Base-by-base conservation (phyloP, 2,888 invertebrate species). In the Ophion costatus region DNA sequence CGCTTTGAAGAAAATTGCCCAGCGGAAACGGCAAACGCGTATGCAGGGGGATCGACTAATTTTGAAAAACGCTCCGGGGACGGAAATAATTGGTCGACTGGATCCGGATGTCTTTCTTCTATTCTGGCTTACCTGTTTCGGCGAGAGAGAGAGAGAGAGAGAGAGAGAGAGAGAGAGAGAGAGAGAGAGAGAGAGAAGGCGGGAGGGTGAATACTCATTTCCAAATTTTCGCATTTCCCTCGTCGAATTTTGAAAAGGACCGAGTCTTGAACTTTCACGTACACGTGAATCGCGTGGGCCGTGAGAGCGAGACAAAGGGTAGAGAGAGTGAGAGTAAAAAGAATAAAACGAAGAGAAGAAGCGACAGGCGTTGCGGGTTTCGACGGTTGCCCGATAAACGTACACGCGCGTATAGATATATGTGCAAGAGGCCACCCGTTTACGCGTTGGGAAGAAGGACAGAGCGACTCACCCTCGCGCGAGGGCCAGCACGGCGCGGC, bases 301-400 rank as follows among this genome's bases (percentile, higher is more conserved):
- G 29, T 29, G 38, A 38, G 38, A 38, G 38, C 6, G 38, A 38
- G 38, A 38, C 7, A 38, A 9, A 38, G 38, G 9, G 9, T 7
- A 38, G 5, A 38, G 38, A 38, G 17, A 51, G 5, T 5, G 17
- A 51, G 17, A 4, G 11, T 1, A 3, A 51, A 51, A 29, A 33
- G 77, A 51, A 75, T 24, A 67, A 79, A 61, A 42, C n/a, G 66
- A 42, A 78, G 63, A 61, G 66, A 75, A 78, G 74, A 77, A 80
- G 77, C 80, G 84, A 84, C 78, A 82, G 84, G 81, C 84, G 78
- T 84, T 84, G 87, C 85, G 85, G 87, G 81, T 88, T 89, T 89
- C 83, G 88, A 88, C 88, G 87, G 88, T 89, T 89, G 88, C 84
- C 45, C 81, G 80, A 85, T 77, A 83, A 83, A 82, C 61, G 78